phyloP scores from a whole-genome alignment of 1,140 invertebrate species.

The Leptinotarsa undecemlineata region DNA sequence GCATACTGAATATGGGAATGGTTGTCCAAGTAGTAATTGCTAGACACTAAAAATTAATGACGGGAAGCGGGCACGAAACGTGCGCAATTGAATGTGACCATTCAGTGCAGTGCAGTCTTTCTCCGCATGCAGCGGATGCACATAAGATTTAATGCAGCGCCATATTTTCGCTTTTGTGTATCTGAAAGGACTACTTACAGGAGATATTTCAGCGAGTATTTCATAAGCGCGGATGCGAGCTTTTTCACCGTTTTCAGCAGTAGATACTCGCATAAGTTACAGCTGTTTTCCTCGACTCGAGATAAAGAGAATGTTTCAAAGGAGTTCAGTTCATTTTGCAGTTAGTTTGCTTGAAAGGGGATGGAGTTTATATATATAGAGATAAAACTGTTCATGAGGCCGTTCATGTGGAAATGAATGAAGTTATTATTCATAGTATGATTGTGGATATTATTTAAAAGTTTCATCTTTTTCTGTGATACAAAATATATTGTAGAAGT shows the following conservation, averaged over 20 bases:
- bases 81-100: background rate
- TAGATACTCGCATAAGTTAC: slow-evolving; percentile 9
- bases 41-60: slow-evolving; percentile 1
- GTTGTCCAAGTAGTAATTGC: slow-evolving; percentile 2
- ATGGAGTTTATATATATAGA: background rate
- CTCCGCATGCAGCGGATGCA: slow-evolving; percentile 14
- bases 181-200: slow-evolving; percentile 20
- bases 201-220: slow-evolving; percentile 16
- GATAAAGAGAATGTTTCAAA: background rate
- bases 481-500: too few species aligned
- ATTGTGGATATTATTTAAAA: too few species aligned
- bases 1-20: slow-evolving; percentile 1
- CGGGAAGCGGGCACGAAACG: slow-evolving; percentile 1
- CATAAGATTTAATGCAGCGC: slow-evolving; percentile 18
- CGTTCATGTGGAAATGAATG: too few species aligned
- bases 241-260: background rate
- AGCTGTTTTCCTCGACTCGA: slow-evolving; percentile 9
- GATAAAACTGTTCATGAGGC: too few species aligned
- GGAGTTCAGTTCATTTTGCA: background rate
- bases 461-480: too few species aligned
- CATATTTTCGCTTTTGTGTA: slow-evolving; percentile 22
- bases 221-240: slow-evolving; percentile 18
- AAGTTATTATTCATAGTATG: too few species aligned
- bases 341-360: background rate
- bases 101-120: slow-evolving; percentile 11